phyloP scores from a whole-genome alignment of 2,797 vertebrate species.

The Danio tinwini region DNA sequence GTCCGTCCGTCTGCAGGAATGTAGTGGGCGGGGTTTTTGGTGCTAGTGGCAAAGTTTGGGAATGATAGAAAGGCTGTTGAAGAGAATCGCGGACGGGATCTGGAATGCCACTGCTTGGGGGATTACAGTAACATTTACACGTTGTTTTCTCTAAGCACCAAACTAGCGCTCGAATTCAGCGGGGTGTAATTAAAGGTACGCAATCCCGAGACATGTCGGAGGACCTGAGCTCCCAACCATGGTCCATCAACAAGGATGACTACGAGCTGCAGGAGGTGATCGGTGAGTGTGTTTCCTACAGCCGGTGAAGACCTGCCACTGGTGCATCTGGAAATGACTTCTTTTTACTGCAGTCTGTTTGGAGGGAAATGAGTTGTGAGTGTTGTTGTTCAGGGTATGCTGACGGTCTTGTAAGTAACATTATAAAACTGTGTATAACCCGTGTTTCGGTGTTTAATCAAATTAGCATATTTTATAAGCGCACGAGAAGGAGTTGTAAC shows the following conservation, averaged over 20 bases:
- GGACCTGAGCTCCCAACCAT: slow-evolving; percentile 92
- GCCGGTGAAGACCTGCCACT: too few species aligned
- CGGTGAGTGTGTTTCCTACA: slow-evolving; percentile 79
- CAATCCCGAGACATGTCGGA: slow-evolving; percentile 87
- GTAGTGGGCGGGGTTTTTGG: slow-evolving; percentile 80
- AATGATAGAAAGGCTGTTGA: slow-evolving; percentile 79
- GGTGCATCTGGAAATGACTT: too few species aligned
- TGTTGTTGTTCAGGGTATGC: too few species aligned
- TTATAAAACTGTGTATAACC: too few species aligned
- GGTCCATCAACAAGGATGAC: slow-evolving; percentile 99
- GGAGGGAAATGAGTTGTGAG: too few species aligned
- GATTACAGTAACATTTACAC: slow-evolving; percentile 74
- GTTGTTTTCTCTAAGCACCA: slow-evolving; percentile 61
- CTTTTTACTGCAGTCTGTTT: too few species aligned
- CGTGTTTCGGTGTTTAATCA: too few species aligned
- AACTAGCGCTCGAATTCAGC: slow-evolving; percentile 65
- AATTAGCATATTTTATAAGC: too few species aligned
- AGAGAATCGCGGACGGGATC: slow-evolving; percentile 75
- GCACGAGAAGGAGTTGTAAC: too few species aligned
- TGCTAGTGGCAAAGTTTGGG: slow-evolving; percentile 91
- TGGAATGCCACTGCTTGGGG: slow-evolving; percentile 72
- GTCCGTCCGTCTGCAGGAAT: slow-evolving; percentile 73
- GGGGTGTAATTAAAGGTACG: slow-evolving; percentile 59
- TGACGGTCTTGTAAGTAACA: too few species aligned
- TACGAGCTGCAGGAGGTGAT: slow-evolving; percentile 99